Percentiles rank a stretch among this genome's conserved stretches.
phyloP scores from a whole-genome alignment of 1,140 invertebrate genomes.

The Hyphantria cunea region DNA sequence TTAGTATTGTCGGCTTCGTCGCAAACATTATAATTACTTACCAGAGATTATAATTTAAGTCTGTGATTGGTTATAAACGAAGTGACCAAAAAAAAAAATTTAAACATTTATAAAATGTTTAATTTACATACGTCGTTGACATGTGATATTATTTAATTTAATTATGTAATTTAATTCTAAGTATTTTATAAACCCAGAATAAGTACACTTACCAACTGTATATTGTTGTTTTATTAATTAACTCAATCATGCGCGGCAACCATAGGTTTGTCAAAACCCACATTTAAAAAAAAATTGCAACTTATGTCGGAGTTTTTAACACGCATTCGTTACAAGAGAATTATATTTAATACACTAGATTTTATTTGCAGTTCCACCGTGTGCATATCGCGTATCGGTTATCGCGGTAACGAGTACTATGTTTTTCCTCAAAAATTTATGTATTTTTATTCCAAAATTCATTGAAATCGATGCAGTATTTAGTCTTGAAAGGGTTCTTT shows the following conservation, averaged over 20 bases:
- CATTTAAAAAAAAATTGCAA: too few relatives aligned
- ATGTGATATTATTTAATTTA: slow-evolving; percentile 76
- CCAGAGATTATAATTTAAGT: slow-evolving; percentile 20
- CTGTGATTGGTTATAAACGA: slow-evolving; percentile 27
- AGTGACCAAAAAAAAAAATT: slow-evolving; percentile 53
- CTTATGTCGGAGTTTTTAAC: too few relatives aligned
- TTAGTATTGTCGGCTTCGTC: slow-evolving; percentile 9
- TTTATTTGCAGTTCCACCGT: too few relatives aligned
- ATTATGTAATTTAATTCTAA: slow-evolving; percentile 43
- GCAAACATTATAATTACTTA: slow-evolving; percentile 8
- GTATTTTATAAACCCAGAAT: slow-evolving; percentile 37
- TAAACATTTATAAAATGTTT: slow-evolving; percentile 53
- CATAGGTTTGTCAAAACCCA: too few relatives aligned
- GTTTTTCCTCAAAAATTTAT: too few relatives aligned
- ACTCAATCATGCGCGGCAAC: neutral
- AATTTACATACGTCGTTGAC: slow-evolving; percentile 63
- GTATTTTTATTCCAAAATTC: too few relatives aligned
- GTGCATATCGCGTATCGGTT: too few relatives aligned
- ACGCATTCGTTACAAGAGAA: too few relatives aligned
- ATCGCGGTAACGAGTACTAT: too few relatives aligned
- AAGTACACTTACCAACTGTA: slow-evolving; percentile 35
- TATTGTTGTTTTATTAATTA: slow-evolving; percentile 18
- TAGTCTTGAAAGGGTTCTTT: too few relatives aligned
- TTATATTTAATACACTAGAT: too few relatives aligned
- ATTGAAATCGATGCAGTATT: too few relatives aligned